phyloP scores from a whole-genome alignment of 2,113 vertebrate species.

The Rhynchopsitta pachyrhyncha region DNA sequence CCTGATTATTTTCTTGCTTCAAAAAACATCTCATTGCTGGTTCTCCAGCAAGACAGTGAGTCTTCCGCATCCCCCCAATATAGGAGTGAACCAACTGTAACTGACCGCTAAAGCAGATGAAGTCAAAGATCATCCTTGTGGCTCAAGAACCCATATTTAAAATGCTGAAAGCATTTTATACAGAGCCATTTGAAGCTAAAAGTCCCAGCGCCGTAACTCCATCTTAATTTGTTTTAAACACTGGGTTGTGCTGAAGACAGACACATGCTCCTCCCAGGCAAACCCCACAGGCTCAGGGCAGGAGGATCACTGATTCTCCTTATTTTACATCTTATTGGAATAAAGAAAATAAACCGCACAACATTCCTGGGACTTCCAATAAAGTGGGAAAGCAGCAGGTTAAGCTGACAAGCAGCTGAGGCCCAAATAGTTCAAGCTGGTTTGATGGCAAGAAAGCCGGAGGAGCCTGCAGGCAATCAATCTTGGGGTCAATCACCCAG shows the following conservation, averaged over 20 bases:
- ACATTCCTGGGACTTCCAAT: background rate
- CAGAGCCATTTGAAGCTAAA: background rate
- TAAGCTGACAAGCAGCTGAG: background rate
- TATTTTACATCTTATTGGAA: background rate
- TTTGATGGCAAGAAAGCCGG: background rate
- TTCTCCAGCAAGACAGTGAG: background rate
- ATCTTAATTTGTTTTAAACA: background rate
- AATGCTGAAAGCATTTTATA: background rate
- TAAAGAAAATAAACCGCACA: background rate
- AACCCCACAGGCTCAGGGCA: background rate
- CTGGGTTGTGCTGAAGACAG: background rate
- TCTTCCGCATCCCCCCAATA: background rate
- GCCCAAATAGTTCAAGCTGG: background rate
- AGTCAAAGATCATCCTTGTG: background rate
- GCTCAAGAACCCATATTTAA: background rate
- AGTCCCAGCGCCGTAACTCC: background rate
- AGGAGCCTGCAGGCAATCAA: background rate
- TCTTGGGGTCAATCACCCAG: accelerated
- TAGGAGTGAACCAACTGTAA: background rate
- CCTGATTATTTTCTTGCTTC: background rate
- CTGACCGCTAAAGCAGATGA: background rate
- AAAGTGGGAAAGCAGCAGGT: background rate
- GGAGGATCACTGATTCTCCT: background rate
- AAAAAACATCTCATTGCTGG: background rate
- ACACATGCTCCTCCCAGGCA: background rate